Conservation (phyloP, 2,888 invertebrate genomes). For the Nemurella pictetii region DNA sequence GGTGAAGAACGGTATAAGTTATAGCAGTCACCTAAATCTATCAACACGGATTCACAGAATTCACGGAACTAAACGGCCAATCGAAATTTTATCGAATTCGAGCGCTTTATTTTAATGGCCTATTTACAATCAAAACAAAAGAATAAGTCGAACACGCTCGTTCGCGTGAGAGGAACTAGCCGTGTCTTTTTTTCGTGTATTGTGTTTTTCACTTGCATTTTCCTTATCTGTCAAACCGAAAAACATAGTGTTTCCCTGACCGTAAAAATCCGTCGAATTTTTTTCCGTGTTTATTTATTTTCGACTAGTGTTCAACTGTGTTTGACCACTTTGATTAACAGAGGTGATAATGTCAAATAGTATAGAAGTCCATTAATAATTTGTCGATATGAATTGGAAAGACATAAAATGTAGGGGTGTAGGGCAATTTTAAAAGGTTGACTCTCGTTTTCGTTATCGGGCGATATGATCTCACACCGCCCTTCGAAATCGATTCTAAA, state of each 20-base stretch:
- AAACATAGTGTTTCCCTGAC: too few relatives aligned
- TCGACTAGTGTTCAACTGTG: neutral
- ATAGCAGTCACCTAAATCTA: neutral
- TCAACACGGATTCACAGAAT: neutral
- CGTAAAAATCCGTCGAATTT: neutral
- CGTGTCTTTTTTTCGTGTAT: neutral
- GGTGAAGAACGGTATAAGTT: neutral
- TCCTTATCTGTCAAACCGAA: neutral
- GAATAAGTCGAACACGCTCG: neutral
- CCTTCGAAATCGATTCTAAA: neutral
- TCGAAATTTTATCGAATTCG: neutral
- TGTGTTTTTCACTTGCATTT: neutral
- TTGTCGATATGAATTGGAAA: neutral
- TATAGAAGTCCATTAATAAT: neutral
- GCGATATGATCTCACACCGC: neutral
- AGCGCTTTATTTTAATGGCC: neutral
- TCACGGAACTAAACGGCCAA: neutral
- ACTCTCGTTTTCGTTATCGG: neutral
- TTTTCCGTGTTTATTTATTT: neutral
- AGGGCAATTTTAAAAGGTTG: neutral
- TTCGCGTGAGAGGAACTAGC: neutral
- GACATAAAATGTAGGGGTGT: neutral
- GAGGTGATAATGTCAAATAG: neutral
- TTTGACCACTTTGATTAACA: neutral
- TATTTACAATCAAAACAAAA: neutral